Percentiles rank a stretch among this genome's conserved stretches.
phyloP scores from a whole-genome alignment of 2,888 invertebrate species.

The Cephus rjabovi region DNA sequence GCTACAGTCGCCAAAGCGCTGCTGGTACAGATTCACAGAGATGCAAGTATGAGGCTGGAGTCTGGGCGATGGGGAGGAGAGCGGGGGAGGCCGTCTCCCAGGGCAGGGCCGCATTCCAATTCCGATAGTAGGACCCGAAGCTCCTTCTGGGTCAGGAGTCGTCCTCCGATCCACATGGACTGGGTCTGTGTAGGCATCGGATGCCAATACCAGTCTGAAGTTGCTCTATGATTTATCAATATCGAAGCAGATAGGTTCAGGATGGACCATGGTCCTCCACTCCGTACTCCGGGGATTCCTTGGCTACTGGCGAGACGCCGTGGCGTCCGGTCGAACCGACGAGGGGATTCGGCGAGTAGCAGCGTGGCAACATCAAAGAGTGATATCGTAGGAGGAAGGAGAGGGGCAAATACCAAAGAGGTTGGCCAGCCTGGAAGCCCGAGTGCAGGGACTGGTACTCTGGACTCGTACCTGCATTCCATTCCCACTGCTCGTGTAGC shows the following conservation, averaged over 20 bases:
- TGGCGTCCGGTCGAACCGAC: background rate
- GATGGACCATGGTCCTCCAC: background rate
- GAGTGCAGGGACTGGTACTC: conserved; percentile 50
- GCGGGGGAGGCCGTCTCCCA: conserved; percentile 41
- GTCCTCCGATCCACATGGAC: background rate
- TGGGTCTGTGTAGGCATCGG: background rate
- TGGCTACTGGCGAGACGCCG: background rate
- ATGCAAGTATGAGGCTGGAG: background rate
- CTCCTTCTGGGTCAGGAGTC: conserved; percentile 33
- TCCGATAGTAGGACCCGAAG: conserved; percentile 37
- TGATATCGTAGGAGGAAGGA: conserved; percentile 3
- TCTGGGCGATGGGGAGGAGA: conserved; percentile 21
- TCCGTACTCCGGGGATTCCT: background rate
- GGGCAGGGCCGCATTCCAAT: conserved; percentile 50
- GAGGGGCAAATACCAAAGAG: conserved; percentile 39
- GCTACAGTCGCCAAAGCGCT: background rate
- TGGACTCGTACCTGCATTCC: conserved; percentile 64
- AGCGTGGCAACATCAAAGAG: background rate
- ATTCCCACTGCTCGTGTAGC: conserved; percentile 65
- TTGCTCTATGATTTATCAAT: background rate
- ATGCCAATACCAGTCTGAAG: background rate
- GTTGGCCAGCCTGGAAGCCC: conserved; percentile 44
- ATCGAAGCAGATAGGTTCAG: background rate
- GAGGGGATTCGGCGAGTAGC: background rate
- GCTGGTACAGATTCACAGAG: background rate